Evolutionary conservation across 2,797 vertebrate species (phyloP), one percentile per base, ranked within the genome.

Genomic region (Pyrocephalus nanus): DNA sequence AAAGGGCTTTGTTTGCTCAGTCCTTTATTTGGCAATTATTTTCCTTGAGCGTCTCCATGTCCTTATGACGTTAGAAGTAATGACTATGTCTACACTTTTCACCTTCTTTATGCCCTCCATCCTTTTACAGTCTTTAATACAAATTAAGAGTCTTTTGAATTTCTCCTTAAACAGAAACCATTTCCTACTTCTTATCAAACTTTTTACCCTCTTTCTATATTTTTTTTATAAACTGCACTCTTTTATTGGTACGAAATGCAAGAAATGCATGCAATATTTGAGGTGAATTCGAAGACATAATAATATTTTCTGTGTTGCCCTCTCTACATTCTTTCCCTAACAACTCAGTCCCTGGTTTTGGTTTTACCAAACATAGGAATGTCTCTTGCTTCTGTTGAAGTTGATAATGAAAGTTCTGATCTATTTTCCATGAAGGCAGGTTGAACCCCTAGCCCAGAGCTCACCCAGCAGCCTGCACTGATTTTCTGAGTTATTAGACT

Each of bases 401-500:
- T 7, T 55, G 34, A n/a, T 55, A 38, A 26, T 70, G 71, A 84
- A 90, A 70, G 58, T 72, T 86, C 42, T 82, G n/a, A 81, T 62
- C 19, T 60, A 38, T 43, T 92, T 87, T 79, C 45, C 42, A 21
- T 15, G 4, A 81, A 67, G 43, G 17, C 0, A 0, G 11, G 18
- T 57, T 84, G 47, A 84, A 71, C 2, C 7, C 25, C 34, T 87
- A 64, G 32, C 45, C 36, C 62, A 76, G 38, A 55, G 32, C 43
- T 89, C 57, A 54, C 72, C 53, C 88, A 74, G 57, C 34, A 91
- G 53, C 20, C 29, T 58, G 47, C 50, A 64, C 64, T 96, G 64
- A 94, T 92, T n/a, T 89, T 42, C 40, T 48, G 47, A 86, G 66
- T 95, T 95, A 94, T 77, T 67, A 86, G 94, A 47, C 83, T 78